Base-by-base conservation (phyloP, 2,113 vertebrate species). In the Tyrannus savana region DNA sequence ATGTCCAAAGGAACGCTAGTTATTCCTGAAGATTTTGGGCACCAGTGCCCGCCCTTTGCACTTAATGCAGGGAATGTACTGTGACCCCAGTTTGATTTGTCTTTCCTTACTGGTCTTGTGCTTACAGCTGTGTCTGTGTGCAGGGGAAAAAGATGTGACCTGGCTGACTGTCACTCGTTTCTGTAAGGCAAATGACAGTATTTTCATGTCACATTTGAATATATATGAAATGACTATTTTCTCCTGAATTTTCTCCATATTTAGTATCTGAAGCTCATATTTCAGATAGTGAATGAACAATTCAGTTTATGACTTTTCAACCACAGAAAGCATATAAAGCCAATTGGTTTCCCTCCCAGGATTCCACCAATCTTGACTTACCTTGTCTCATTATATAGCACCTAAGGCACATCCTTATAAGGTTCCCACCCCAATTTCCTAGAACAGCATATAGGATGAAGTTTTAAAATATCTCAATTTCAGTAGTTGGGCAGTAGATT, bases 1-100 rank as follows among this genome's bases (percentile, higher is more conserved):
- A 95, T 84, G 82, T 95, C 90, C 91, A 81, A 69, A 90, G 60
- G 42, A 80, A 84, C 44, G n/a, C 31, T 69, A 37, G 33, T 62
- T 77, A 41, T 10, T 41, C 50, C 52, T 35, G 71, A 95, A 78
- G 58, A 67, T 69, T 86, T 42, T 63, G 17, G 19, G 50, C 31
- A 52, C 33, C 44, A 8, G 12, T 53, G 39, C 50, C 49, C 69
- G 46, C 19, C 52, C 53, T 41, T 68, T 56, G 31, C 58, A 31
- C 27, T 71, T 52, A 22, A 68, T 25, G 50, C 24, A 14, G 19
- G 28, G 60, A 84, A 62, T 44, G 18, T 6, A 11, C 28, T 1
- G 1, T 16, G 49, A n/a, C 50, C 56, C 49, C 46, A 2, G 46
- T 23, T 46, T 49, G 42, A 28, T 66, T 67, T 55, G 50, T 59